Conservation (phyloP, 2,797 vertebrate genomes). For the Mionectes olivaceus region DNA sequence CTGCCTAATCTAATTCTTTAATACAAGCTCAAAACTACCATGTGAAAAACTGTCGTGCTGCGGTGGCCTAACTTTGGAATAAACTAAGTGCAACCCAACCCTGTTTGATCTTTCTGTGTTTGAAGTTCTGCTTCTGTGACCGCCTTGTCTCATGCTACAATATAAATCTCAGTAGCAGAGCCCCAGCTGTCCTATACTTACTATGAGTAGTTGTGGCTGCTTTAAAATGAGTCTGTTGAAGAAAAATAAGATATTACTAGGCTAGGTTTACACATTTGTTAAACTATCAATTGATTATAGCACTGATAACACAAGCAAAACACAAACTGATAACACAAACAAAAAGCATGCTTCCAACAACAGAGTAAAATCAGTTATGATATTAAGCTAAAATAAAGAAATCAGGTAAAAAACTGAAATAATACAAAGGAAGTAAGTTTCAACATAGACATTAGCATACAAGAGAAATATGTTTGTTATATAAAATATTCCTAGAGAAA, state of each 20-base stretch:
- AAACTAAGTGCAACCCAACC: background rate
- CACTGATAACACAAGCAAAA: background rate
- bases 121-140: background rate
- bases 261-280: background rate
- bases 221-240: background rate
- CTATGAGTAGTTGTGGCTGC: background rate
- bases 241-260: background rate
- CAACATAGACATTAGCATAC: background rate
- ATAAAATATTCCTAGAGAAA: background rate
- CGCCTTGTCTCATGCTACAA: background rate
- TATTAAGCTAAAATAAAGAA: background rate
- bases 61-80: background rate
- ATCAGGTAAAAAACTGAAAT: background rate
- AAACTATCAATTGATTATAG: background rate
- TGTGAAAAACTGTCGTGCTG: background rate
- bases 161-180: background rate
- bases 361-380: background rate
- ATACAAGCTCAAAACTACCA: background rate
- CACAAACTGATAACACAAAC: background rate
- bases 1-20: background rate
- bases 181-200: fast-evolving
- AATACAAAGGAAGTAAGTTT: background rate
- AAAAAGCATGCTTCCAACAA: background rate
- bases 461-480: background rate
- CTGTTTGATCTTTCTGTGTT: background rate